Conservation (phyloP, 2,888 invertebrate species). For the Geophilus truncorum region DNA sequence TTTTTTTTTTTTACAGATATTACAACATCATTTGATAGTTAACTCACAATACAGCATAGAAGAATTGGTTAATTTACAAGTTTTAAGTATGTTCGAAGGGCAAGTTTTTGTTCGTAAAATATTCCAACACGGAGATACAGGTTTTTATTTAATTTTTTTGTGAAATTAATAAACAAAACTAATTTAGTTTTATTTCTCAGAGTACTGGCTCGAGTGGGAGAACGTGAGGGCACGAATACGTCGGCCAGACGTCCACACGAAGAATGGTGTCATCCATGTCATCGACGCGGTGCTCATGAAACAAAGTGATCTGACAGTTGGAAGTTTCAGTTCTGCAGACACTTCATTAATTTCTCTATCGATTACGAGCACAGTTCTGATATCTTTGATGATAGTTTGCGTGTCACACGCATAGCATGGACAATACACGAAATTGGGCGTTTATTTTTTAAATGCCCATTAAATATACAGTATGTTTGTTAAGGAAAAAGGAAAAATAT, state of each 20-base stretch:
- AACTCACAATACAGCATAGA: conserved; percentile 77
- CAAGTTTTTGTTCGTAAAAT: conserved; percentile 44
- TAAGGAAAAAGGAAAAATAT: conserved; percentile 13
- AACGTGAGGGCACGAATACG: conserved; percentile 75
- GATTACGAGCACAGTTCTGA: background rate
- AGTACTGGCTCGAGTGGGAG: conserved; percentile 79
- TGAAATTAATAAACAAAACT: no score
- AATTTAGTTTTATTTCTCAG: conserved; percentile 46
- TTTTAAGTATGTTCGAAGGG: conserved; percentile 36
- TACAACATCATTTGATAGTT: conserved; percentile 83
- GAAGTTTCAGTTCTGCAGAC: conserved; percentile 3
- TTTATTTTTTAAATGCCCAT: conserved; percentile 16
- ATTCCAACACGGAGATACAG: conserved; percentile 41
- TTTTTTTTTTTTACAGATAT: conserved; percentile 55
- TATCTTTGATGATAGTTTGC: background rate
- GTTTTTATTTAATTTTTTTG: no score
- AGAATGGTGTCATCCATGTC: conserved; percentile 92
- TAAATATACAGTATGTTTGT: conserved; percentile 8
- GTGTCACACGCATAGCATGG: background rate
- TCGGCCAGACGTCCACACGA: conserved; percentile 89
- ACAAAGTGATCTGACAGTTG: conserved; percentile 67
- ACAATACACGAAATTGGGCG: background rate
- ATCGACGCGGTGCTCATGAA: conserved; percentile 80
- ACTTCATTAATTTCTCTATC: background rate
- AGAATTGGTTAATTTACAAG: conserved; percentile 54